These are phyloP conservation scores for Stenurella melanura DNA, from an alignment of 2,888 invertebrate species.

Conservation along the genomic window DNA sequence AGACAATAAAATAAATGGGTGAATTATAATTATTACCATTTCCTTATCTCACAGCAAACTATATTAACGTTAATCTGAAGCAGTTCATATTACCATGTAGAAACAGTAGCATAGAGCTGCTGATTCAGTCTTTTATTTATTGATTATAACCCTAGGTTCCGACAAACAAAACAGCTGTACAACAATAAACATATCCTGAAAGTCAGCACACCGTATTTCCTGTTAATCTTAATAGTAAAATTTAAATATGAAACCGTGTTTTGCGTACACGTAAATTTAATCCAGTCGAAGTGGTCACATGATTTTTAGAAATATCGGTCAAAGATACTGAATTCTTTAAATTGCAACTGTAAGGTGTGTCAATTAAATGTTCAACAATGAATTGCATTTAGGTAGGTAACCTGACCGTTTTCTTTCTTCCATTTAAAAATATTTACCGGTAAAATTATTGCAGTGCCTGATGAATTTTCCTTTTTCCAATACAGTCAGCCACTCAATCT, in stretches of 20 bases:
- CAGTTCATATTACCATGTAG: neutral
- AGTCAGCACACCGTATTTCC: constrained; percentile 26
- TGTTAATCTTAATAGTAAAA: constrained; percentile 28
- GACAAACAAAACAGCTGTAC: constrained; percentile 21
- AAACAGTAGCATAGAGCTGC: neutral
- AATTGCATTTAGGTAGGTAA: neutral
- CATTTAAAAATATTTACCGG: neutral
- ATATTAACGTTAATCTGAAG: neutral
- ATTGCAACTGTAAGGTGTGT: neutral
- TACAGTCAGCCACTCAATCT: too few relatives aligned
- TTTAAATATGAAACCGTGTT: constrained; percentile 17
- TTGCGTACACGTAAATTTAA: neutral
- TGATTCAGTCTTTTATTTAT: constrained; percentile 4
- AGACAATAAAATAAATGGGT: too few relatives aligned
- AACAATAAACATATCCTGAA: constrained; percentile 29
- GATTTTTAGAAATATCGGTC: constrained; percentile 10
- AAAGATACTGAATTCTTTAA: neutral
- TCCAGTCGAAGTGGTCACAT: neutral
- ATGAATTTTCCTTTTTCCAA: too few relatives aligned
- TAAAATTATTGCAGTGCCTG: neutral
- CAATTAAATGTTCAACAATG: neutral
- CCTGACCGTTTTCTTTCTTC: neutral
- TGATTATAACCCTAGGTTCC: constrained; percentile 19
- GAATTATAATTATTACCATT: neutral
- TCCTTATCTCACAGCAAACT: neutral